Evolutionary conservation across 2,888 invertebrate species (phyloP), one percentile per base, ranked within the genome.

Genomic region (Drosophila sordidula): DNA sequence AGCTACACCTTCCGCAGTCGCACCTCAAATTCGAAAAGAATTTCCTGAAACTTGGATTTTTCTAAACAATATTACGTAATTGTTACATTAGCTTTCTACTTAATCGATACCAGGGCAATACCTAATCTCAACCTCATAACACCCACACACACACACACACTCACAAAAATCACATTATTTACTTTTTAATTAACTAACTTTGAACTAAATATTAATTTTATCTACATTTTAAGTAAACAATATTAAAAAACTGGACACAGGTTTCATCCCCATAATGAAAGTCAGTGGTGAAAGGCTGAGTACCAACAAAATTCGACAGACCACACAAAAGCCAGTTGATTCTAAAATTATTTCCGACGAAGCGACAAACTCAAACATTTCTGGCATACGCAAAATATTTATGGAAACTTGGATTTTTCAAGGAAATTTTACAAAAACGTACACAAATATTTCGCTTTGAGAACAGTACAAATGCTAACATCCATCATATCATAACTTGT

Each of bases 1-100:
- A 16, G 34, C 8, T 9, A 6, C n/a, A 36, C n/a, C 16, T 14
- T 4, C 34, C 4, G 8, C 32, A 49, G 26, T 16, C 26, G 25
- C 12, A 5, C 36, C 56, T 0, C 70, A 65, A 71, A 55, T 89
- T 67, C 93, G 95, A 87, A 94, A 94, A 92, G 92, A 94, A 87
- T 95, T 95, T 91, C 94, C 95, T 49, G 95, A 95, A 93, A 95
- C 94, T 70, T 95, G 95, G 95, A 93, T 94, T 86, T 93, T 93
- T 90, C 90, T 93, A 78, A 93, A 93, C 70, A 93, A 51, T n/a
- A 65, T 65, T 46, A 80, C 64, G 79, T 79, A 76, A 66, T 41
- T 55, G 2, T 32, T 34, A 4, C 4, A 25, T 46, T 34, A 32
- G 32, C 11, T 18, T 49, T 32, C 5, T 50, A 12, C 3, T 32